Evolutionary conservation across 2,888 invertebrate species (phyloP), one percentile per base, ranked within the genome.

Genomic region (Euplexia lucipara): DNA sequence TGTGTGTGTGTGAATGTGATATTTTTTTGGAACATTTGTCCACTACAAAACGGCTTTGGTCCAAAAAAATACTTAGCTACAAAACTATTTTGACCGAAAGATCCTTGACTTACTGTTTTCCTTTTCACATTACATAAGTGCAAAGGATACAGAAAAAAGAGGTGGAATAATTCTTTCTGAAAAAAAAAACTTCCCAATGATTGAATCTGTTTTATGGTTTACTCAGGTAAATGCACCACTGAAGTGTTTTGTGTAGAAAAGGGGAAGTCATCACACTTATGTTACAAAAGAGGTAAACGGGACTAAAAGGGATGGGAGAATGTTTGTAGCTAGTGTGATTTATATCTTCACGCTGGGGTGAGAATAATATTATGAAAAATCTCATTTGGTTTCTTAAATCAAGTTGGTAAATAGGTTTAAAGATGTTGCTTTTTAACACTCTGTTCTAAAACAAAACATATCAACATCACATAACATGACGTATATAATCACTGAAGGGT

Each of bases 101-200:
- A 5, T 32, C 0, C 12, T 74, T 58, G 61, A 39, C 45, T 54
- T 75, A 41, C 78, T 75, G 73, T 3, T 7, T 30, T 16, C 22
- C 6, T 6, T 30, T 72, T 52, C 34, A 30, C 14, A 9, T 42
- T 10, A 32, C 32, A 35, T 44, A 53, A 66, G 48, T 67, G 57
- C 56, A 62, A 66, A 62, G 34, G 56, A 53, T 57, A 58, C 51
- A 53, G 32, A 63, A 70, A 56, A 75, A 61, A 63, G 59, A 63
- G 53, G 58, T 51, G 52, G 51, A 68, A 71, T 79, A 59, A 64
- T 68, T 69, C 54, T 75, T 44, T 48, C 22, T 5, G 41, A 47
- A 75, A 78, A 69, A n/a, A 60, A 61, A 66, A 66, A 39, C 59
- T 67, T 71, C 61, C 56, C 75, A 71, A 79, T 79, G 52, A 72